A percentile compares a stretch with the other conserved stretches of the same genome.
phyloP scores from a whole-genome alignment of 2,888 invertebrate genomes.

The Timandra comae region DNA sequence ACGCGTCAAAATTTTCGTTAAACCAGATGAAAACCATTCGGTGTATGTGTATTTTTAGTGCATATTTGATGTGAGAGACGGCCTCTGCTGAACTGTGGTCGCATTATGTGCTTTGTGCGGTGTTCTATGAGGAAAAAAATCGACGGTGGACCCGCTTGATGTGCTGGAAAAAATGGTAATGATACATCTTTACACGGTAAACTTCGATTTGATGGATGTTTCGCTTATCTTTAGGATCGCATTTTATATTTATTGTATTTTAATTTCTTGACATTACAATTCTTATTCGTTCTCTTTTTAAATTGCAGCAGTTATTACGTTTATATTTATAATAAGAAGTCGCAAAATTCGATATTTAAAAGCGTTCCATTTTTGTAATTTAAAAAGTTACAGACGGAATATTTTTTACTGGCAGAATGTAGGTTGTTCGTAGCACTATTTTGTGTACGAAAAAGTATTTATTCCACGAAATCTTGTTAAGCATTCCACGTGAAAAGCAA shows the following conservation, averaged over 20 bases:
- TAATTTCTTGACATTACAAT: too few relatives aligned
- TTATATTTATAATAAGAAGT: too few relatives aligned
- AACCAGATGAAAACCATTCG: conserved; percentile 33
- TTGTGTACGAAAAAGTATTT: not conserved
- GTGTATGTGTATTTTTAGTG: conserved; percentile 55
- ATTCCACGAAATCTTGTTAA: conserved; percentile 12
- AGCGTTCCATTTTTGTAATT: too few relatives aligned
- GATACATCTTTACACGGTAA: conserved; percentile 36
- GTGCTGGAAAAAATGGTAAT: conserved; percentile 67
- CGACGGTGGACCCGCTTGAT: conserved; percentile 44
- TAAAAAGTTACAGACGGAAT: too few relatives aligned
- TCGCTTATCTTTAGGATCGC: conserved; percentile 26
- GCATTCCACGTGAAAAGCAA: conserved; percentile 12
- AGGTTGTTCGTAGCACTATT: too few relatives aligned
- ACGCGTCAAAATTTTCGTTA: conserved; percentile 21
- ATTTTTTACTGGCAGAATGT: too few relatives aligned
- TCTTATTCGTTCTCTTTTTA: too few relatives aligned
- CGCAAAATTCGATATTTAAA: too few relatives aligned
- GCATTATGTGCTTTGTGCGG: conserved; percentile 53
- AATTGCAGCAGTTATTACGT: too few relatives aligned
- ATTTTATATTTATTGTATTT: too few relatives aligned
- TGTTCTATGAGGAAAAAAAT: conserved; percentile 32
- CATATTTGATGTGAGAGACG: conserved; percentile 29
- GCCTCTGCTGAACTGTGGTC: conserved; percentile 37
- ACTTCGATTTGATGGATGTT: conserved; percentile 36